phyloP scores from a whole-genome alignment of 2,113 vertebrate genomes.

The Perognathus longimembris region DNA sequence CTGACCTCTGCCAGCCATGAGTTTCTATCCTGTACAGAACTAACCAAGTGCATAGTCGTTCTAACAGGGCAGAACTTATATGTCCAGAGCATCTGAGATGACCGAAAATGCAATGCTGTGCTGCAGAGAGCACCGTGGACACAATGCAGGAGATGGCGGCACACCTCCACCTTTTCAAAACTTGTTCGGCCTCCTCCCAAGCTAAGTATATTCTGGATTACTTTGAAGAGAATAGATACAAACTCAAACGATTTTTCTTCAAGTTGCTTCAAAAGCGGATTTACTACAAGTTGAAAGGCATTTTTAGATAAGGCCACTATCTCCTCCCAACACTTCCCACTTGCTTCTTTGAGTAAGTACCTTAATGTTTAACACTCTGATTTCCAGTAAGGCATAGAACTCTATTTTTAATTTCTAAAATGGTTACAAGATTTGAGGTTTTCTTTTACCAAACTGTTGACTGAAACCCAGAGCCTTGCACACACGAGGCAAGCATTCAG shows the following conservation, averaged over 20 bases:
- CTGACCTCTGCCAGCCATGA: not conserved
- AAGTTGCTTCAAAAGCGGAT: not conserved
- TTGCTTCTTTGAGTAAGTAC: not conserved
- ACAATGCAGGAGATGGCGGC: not conserved
- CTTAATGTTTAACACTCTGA: no score
- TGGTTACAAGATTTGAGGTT: not conserved
- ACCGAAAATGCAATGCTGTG: not conserved
- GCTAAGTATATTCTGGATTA: not conserved
- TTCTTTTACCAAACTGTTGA: not conserved
- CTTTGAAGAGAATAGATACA: not conserved
- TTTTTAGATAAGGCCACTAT: not conserved
- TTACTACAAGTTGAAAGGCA: not conserved
- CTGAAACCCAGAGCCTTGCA: not conserved
- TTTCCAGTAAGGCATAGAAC: no score
- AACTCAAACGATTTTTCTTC: constrained; percentile 26
- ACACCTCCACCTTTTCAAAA: not conserved
- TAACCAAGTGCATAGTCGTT: not conserved
- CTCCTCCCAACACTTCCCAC: not conserved
- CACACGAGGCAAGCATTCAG: not conserved
- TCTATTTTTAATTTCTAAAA: constrained; percentile 53
- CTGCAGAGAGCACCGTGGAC: not conserved
- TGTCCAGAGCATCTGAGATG: not conserved
- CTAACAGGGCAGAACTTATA: not conserved
- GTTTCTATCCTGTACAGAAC: not conserved
- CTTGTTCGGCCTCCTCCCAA: not conserved